Percentiles rank a stretch among this genome's conserved stretches.
These are phyloP conservation scores for Ceryle rudis DNA, from an alignment of 2,797 vertebrate genomes.

Conservation along the genomic window DNA sequence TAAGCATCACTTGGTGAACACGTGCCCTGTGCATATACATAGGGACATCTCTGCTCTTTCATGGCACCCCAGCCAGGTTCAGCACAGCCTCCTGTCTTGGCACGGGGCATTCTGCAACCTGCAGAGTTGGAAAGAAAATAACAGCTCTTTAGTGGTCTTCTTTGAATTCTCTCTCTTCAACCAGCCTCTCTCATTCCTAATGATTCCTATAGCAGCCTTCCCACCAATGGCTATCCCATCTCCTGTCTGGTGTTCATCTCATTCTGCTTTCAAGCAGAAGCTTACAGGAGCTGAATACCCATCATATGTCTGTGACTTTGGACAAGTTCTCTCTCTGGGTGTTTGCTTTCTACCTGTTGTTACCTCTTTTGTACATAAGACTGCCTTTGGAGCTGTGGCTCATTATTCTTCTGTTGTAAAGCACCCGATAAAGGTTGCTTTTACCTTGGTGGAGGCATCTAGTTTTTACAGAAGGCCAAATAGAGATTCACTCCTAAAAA, in stretches of 20 bases:
- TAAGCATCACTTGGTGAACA: background rate
- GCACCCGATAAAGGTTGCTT: background rate
- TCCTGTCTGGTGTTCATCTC: background rate
- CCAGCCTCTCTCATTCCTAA: background rate
- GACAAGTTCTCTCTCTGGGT: background rate
- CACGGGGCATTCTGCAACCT: background rate
- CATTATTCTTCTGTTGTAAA: background rate
- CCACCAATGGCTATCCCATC: background rate
- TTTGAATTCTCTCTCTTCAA: background rate
- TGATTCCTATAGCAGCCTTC: background rate
- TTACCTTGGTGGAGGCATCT: background rate
- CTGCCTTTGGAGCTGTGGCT: background rate
- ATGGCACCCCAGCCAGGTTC: background rate
- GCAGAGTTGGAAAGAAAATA: background rate
- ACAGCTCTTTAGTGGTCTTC: background rate
- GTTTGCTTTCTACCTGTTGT: background rate
- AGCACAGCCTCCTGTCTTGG: background rate
- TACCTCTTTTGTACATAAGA: background rate
- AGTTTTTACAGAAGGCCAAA: background rate
- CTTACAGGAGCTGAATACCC: background rate
- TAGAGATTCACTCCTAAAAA: background rate
- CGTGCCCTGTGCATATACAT: rapidly evolving
- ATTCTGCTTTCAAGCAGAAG: background rate
- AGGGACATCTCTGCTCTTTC: background rate
- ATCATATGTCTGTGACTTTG: background rate